phyloP scores from a whole-genome alignment of 2,113 vertebrate genomes.

The Catharus fuscescens region DNA sequence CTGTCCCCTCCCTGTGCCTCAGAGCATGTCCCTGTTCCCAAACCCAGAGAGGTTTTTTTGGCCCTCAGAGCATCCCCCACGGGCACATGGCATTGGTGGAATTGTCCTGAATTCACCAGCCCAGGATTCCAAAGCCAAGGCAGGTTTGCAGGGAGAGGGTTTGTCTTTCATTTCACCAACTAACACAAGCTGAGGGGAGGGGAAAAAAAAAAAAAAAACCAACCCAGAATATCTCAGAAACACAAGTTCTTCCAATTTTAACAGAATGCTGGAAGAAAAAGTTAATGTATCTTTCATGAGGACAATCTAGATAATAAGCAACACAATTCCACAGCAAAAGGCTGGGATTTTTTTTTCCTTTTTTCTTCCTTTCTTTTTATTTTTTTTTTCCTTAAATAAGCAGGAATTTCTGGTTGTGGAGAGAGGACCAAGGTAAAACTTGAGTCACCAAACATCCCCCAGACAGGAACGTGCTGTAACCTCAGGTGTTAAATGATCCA shows the following conservation, averaged over 20 bases:
- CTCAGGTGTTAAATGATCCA: neutral
- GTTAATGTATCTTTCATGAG: constrained; percentile 62
- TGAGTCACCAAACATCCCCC: neutral
- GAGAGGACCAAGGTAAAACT: neutral
- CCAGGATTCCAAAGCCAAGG: neutral
- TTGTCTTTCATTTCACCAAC: neutral
- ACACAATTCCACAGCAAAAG: constrained; percentile 41
- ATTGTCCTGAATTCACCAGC: neutral
- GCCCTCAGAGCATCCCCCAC: fast-evolving
- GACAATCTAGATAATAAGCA: constrained; percentile 63
- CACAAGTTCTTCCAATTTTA: constrained; percentile 53
- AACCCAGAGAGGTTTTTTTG: neutral
- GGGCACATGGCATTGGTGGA: neutral
- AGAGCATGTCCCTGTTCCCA: neutral
- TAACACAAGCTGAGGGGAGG: neutral
- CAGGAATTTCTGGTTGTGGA: neutral
- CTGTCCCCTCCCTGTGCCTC: too few relatives aligned
- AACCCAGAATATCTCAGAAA: neutral
- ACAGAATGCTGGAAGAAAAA: constrained; percentile 58
- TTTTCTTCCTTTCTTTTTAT: neutral
- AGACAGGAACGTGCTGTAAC: neutral
- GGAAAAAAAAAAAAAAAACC: too few relatives aligned
- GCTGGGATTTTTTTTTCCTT: neutral
- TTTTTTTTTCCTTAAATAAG: neutral
- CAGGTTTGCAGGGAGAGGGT: neutral